phyloP scores from a whole-genome alignment of 2,797 vertebrate species.

The Syngnathus rostellatus region DNA sequence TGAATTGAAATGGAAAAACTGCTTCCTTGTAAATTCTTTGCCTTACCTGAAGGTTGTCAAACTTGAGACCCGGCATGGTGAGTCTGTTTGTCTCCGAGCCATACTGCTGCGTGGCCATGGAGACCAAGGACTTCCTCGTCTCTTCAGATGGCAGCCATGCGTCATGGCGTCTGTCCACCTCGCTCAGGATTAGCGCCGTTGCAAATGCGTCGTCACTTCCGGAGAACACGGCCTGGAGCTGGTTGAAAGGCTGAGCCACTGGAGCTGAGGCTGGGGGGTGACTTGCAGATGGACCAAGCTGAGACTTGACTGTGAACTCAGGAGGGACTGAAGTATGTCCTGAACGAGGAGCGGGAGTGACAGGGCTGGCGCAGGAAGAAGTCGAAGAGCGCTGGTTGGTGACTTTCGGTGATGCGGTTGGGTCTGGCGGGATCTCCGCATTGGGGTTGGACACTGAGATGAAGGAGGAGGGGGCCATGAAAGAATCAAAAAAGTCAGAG shows the following conservation, averaged over 20 bases:
- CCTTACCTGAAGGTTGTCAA: conserved; percentile 94
- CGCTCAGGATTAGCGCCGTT: conserved; percentile 88
- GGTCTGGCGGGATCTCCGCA: conserved; percentile 59
- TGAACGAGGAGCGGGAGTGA: conserved; percentile 51
- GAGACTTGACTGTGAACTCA: conserved; percentile 41
- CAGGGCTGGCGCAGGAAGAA: conserved; percentile 50
- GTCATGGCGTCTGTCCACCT: conserved; percentile 86
- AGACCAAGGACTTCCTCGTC: conserved; percentile 77
- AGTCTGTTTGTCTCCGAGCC: conserved; percentile 78
- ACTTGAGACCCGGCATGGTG: conserved; percentile 95
- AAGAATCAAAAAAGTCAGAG: conserved; percentile 95
- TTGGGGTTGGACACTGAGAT: conserved; percentile 94
- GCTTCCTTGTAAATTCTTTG: neutral
- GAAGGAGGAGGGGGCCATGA: conserved; percentile 82
- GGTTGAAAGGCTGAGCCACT: conserved; percentile 67
- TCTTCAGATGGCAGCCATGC: conserved; percentile 89
- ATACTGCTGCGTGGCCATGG: conserved; percentile 81
- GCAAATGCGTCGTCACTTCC: conserved; percentile 88
- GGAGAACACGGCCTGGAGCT: conserved; percentile 88
- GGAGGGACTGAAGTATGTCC: conserved; percentile 45
- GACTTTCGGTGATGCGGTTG: conserved; percentile 23
- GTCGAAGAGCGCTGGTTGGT: conserved; percentile 63
- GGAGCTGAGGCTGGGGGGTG: conserved; percentile 6
- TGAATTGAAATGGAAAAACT: neutral
- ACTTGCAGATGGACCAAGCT: conserved; percentile 26